Evolutionary conservation across 2,888 invertebrate genomes (phyloP).

Genomic region (Lathronympha strigana): DNA sequence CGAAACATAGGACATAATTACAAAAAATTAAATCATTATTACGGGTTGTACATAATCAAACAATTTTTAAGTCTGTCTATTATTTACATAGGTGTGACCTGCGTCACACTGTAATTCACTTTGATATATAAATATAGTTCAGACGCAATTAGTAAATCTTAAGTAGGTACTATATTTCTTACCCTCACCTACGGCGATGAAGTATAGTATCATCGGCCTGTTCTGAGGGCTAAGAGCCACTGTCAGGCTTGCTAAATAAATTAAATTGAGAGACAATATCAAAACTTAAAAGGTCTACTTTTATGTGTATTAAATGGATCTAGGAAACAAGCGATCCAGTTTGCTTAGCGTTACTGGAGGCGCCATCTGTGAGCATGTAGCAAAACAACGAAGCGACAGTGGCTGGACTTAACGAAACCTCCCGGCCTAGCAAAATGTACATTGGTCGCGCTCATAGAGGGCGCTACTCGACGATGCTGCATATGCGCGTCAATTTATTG

Average conservation of each 20-base stretch:
- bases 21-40: too few species aligned
- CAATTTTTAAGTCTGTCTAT: neutral
- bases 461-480: constrained; percentile 18
- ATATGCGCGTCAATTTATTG: neutral
- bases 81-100: neutral
- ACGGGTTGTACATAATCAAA: neutral
- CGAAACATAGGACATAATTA: too few species aligned
- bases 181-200: too few species aligned
- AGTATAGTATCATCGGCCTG: too few species aligned
- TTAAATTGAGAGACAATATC: too few species aligned
- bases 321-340: too few species aligned
- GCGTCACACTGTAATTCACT: constrained; percentile 3
- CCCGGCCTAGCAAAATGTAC: neutral
- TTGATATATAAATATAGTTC: neutral
- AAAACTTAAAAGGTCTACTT: neutral
- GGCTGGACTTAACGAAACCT: neutral
- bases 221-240: too few species aligned
- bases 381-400: constrained; percentile 14
- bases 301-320: neutral
- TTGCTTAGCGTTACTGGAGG: constrained; percentile 1
- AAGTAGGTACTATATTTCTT: neutral
- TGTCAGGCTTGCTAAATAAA: too few species aligned
- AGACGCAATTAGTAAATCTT: neutral
- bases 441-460: constrained; percentile 19
- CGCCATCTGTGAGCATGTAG: constrained; percentile 29